A percentile compares a stretch with the other conserved stretches of the same genome.
Evolutionary conservation across 2,888 invertebrate genomes (phyloP).

Genomic region (Incurvaria masculella): DNA sequence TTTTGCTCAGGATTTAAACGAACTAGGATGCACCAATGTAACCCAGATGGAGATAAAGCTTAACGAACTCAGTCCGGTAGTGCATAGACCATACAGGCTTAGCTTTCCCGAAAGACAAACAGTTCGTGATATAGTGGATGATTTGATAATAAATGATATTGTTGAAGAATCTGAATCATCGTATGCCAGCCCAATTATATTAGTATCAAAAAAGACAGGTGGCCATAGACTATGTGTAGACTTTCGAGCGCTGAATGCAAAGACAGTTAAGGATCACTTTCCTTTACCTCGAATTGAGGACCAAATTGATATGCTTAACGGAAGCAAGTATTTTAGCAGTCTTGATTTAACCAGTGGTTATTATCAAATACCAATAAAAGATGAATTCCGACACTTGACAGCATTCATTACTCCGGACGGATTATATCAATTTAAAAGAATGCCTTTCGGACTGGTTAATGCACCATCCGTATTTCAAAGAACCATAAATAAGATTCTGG

Average conservation of each 20-base stretch:
- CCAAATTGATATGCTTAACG: constrained; percentile 16
- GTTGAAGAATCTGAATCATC: no score
- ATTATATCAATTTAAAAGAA: constrained; percentile 7
- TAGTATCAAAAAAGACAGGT: constrained; percentile 5
- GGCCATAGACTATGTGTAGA: constrained; percentile 7
- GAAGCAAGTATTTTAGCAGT: constrained; percentile 12
- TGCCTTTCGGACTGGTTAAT: constrained; percentile 11
- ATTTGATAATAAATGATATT: no score
- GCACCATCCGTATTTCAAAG: constrained; percentile 10
- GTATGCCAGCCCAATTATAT: no score
- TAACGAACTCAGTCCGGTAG: no score
- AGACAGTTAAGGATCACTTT: background rate
- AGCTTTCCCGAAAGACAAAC: no score
- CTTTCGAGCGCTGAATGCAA: background rate
- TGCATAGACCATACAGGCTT: no score
- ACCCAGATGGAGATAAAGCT: no score
- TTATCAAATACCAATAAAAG: constrained; percentile 9
- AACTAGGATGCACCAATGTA: no score
- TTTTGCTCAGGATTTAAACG: no score
- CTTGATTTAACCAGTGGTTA: constrained; percentile 11
- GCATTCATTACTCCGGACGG: constrained; percentile 11
- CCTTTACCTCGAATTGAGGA: constrained; percentile 16
- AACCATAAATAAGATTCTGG: constrained; percentile 9
- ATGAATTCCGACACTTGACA: constrained; percentile 6
- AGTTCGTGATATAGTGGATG: no score